These are phyloP conservation scores for Drosophila mauritiana DNA, from an alignment of 1,140 invertebrate species.

Conservation along the genomic window DNA sequence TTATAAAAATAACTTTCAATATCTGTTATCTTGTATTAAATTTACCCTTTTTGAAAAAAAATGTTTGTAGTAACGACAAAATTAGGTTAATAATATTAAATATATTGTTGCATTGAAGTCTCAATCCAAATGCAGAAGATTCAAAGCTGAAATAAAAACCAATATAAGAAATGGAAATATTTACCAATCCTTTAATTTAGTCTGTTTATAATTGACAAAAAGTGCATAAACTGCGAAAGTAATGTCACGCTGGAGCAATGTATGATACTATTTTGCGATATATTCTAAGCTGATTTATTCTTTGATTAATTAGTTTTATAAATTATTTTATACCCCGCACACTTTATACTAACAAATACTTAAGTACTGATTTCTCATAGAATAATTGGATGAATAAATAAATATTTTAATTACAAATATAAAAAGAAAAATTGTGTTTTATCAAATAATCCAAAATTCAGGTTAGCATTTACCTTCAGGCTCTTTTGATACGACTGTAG, in stretches of 20 bases:
- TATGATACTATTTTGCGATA: neutral
- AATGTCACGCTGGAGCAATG: neutral
- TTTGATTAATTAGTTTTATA: neutral
- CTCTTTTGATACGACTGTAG: slow-evolving; percentile 97
- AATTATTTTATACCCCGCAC: neutral
- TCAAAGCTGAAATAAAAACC: slow-evolving; percentile 61
- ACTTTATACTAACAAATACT: neutral
- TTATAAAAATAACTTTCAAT: too few relatives aligned
- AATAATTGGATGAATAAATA: neutral
- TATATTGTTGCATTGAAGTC: slow-evolving; percentile 10
- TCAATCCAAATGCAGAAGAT: slow-evolving; percentile 60
- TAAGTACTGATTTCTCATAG: too few relatives aligned
- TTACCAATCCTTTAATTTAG: neutral
- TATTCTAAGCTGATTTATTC: neutral
- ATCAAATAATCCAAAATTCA: slow-evolving; percentile 12
- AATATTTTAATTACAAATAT: slow-evolving; percentile 1
- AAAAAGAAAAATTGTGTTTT: neutral
- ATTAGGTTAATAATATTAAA: slow-evolving; percentile 5
- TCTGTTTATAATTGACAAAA: neutral
- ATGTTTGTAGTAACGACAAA: too few relatives aligned
- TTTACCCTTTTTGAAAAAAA: too few relatives aligned
- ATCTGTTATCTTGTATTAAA: too few relatives aligned
- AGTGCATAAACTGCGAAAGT: neutral
- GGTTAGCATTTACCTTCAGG: slow-evolving; percentile 88
- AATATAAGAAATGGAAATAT: slow-evolving; percentile 22